Conservation (phyloP, 2,888 invertebrate species). For the Argyra leucocephala region DNA sequence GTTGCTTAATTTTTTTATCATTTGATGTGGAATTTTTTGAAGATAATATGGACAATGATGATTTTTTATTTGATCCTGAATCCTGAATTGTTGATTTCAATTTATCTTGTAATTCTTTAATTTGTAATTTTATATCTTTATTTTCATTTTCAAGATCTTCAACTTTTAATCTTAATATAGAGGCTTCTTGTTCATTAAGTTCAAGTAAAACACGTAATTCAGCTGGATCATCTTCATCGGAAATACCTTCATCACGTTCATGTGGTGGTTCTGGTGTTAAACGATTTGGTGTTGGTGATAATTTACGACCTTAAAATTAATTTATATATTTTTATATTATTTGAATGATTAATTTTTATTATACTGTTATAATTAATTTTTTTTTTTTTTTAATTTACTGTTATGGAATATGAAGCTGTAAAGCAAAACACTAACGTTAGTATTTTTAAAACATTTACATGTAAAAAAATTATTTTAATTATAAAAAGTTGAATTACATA, state of each 20-base stretch:
- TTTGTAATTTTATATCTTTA: conserved; percentile 60
- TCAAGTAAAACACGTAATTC: conserved; percentile 78
- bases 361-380: no score
- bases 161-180: conserved; percentile 70
- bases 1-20: conserved; percentile 45
- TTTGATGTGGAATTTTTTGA: conserved; percentile 26
- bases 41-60: conserved; percentile 25
- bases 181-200: conserved; percentile 81
- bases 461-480: no score
- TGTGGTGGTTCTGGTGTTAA: conserved; percentile 55
- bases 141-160: conserved; percentile 76
- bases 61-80: conserved; percentile 20
- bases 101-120: conserved; percentile 68
- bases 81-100: conserved; percentile 40
- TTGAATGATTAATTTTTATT: no score
- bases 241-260: conserved; percentile 64
- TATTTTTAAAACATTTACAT: no score
- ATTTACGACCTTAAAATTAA: conserved; percentile 51
- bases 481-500: no score
- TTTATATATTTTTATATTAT: background rate
- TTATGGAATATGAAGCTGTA: no score
- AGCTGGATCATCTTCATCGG: conserved; percentile 70
- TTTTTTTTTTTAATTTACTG: no score
- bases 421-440: no score
- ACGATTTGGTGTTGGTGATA: conserved; percentile 58